Percentiles rank a stretch among this genome's conserved stretches.
Evolutionary conservation across 2,113 vertebrate species (phyloP).

Genomic region (Corythoichthys haematopterus): DNA sequence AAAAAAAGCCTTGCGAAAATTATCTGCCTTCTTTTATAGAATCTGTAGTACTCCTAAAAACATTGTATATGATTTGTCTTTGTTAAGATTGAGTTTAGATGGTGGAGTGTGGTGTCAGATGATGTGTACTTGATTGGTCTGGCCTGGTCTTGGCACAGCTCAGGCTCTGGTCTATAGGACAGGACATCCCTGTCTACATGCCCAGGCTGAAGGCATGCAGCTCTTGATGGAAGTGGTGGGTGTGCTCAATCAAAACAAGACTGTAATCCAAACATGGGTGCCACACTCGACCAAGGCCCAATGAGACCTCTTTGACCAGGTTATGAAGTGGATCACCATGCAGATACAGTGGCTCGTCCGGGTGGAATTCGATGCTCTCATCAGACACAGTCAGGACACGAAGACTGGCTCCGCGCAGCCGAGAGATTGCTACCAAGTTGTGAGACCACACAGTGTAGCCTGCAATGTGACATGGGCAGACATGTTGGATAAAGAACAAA

Average conservation of each 20-base stretch:
- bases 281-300: conserved; percentile 90
- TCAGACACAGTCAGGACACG: conserved; percentile 90
- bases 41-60: conserved; percentile 29
- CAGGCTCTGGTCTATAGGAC: conserved; percentile 21
- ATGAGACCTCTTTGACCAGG: conserved; percentile 95
- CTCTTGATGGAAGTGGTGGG: conserved; percentile 93
- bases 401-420: conserved; percentile 90
- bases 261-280: conserved; percentile 89
- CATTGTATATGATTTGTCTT: conserved; percentile 14
- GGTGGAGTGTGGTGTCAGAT: conserved; percentile 10
- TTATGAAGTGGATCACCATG: conserved; percentile 93
- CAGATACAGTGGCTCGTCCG: conserved; percentile 84
- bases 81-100: conserved; percentile 17
- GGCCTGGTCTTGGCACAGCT: conserved; percentile 45
- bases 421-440: conserved; percentile 95
- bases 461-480: conserved; percentile 32
- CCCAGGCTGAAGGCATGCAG: conserved; percentile 94
- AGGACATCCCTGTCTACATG: conserved; percentile 74
- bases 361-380: conserved; percentile 97
- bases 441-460: conserved; percentile 98
- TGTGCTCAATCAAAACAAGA: conserved; percentile 90
- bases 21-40: conserved; percentile 7
- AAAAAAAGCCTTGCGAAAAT: conserved; percentile 14
- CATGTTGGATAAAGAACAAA: neutral
- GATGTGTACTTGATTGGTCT: conserved; percentile 20